phyloP scores from a whole-genome alignment of 2,797 vertebrate species.

The Sebastes hopkinsi region DNA sequence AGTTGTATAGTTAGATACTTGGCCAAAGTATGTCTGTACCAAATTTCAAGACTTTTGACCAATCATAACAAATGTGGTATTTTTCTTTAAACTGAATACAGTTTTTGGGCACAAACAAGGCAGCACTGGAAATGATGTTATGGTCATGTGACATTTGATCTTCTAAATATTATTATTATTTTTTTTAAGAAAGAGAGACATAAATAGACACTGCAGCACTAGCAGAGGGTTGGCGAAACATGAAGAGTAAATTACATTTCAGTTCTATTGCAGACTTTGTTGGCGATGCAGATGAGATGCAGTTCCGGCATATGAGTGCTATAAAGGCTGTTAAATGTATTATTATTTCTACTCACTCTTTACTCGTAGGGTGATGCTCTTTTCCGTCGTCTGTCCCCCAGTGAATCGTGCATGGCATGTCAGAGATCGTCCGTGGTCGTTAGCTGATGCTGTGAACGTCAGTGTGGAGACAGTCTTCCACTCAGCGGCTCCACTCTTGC shows the following conservation, averaged over 20 bases:
- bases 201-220: neutral
- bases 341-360: conserved; percentile 45
- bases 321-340: neutral
- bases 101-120: neutral
- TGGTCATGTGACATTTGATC: neutral
- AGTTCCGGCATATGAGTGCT: neutral
- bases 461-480: conserved; percentile 44
- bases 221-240: neutral
- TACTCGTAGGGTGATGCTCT: conserved; percentile 27
- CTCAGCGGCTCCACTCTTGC: fast-evolving
- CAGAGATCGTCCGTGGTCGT: conserved; percentile 47
- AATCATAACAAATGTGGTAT: too few relatives aligned
- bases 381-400: neutral
- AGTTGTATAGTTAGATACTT: too few relatives aligned
- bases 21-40: too few relatives aligned
- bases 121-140: neutral
- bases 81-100: too few relatives aligned
- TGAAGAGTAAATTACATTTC: neutral
- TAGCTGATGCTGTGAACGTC: conserved; percentile 43
- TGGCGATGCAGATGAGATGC: neutral
- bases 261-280: neutral
- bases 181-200: neutral
- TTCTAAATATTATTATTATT: neutral
- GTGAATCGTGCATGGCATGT: conserved; percentile 44
- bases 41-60: too few relatives aligned